These are phyloP conservation scores for Drosophila orena DNA, from an alignment of 1,140 invertebrate genomes.

Conservation along the genomic window DNA sequence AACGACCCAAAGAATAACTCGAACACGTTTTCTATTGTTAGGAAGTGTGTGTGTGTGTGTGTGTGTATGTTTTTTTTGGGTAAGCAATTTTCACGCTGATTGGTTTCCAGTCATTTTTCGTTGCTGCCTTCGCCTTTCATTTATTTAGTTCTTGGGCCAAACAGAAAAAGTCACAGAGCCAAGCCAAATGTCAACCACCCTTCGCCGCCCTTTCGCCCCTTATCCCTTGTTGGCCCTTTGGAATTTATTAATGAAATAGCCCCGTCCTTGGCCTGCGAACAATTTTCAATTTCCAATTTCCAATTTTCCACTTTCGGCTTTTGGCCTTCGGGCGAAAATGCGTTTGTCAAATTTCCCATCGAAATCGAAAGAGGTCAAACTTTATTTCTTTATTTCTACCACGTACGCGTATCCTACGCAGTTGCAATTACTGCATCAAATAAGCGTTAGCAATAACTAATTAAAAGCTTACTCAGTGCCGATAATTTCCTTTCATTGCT, in stretches of 20 bases:
- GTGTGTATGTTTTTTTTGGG: constrained; percentile 18
- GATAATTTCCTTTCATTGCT: constrained; percentile 58
- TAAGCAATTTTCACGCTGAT: constrained; percentile 79
- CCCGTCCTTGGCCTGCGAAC: constrained; percentile 54
- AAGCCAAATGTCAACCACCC: constrained; percentile 70
- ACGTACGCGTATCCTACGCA: constrained; percentile 33
- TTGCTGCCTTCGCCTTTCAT: constrained; percentile 52
- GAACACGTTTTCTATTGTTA: constrained; percentile 15
- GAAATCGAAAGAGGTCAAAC: constrained; percentile 36
- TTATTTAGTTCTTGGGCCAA: constrained; percentile 49
- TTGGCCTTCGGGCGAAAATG: constrained; percentile 49
- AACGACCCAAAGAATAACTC: constrained; percentile 47
- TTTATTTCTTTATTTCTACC: no score
- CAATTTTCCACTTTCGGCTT: constrained; percentile 33
- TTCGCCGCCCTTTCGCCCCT: neutral
- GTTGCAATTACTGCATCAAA: constrained; percentile 50
- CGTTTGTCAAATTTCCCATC: constrained; percentile 70
- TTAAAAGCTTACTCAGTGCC: constrained; percentile 60
- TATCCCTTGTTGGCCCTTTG: constrained; percentile 48
- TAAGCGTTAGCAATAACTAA: constrained; percentile 73
- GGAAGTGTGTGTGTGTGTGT: constrained; percentile 4
- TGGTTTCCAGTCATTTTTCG: constrained; percentile 73
- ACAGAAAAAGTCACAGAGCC: constrained; percentile 69
- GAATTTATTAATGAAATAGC: constrained; percentile 83
- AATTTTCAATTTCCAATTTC: constrained; percentile 61